Percentiles rank a stretch among this genome's conserved stretches.
phyloP scores from a whole-genome alignment of 2,888 invertebrate species.

The Pyrrhia umbra region DNA sequence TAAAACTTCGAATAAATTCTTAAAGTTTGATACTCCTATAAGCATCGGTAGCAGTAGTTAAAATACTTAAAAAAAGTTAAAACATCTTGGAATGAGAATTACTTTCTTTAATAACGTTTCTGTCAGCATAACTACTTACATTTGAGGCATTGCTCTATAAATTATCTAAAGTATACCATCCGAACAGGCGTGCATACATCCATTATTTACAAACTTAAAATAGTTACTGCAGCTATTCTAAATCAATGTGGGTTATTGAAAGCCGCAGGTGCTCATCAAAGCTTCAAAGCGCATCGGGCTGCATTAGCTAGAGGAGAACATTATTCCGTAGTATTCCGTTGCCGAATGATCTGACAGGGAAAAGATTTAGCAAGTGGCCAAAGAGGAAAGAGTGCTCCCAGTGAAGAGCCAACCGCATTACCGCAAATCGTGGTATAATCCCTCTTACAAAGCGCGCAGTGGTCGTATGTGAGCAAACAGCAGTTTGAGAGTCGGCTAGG shows the following conservation, averaged over 20 bases:
- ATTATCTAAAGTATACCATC: constrained; percentile 44
- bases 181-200: constrained; percentile 34
- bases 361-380: constrained; percentile 80
- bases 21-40: not conserved
- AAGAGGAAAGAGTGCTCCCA: constrained; percentile 70
- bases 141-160: constrained; percentile 41
- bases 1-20: not conserved
- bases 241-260: constrained; percentile 72
- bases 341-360: constrained; percentile 72
- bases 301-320: constrained; percentile 66
- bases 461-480: constrained; percentile 69
- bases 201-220: constrained; percentile 57
- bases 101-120: constrained; percentile 31
- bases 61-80: constrained; percentile 11
- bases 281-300: constrained; percentile 70
- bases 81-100: constrained; percentile 9
- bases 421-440: constrained; percentile 82
- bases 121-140: constrained; percentile 38
- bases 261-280: constrained; percentile 72
- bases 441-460: constrained; percentile 72
- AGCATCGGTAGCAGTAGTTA: not conserved
- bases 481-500: constrained; percentile 67
- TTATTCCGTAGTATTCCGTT: constrained; percentile 65
- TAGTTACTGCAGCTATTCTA: constrained; percentile 61
- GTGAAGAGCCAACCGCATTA: constrained; percentile 76